Evolutionary conservation across 1,140 invertebrate species (phyloP).

Genomic region (Atopsyche davidsoni): DNA sequence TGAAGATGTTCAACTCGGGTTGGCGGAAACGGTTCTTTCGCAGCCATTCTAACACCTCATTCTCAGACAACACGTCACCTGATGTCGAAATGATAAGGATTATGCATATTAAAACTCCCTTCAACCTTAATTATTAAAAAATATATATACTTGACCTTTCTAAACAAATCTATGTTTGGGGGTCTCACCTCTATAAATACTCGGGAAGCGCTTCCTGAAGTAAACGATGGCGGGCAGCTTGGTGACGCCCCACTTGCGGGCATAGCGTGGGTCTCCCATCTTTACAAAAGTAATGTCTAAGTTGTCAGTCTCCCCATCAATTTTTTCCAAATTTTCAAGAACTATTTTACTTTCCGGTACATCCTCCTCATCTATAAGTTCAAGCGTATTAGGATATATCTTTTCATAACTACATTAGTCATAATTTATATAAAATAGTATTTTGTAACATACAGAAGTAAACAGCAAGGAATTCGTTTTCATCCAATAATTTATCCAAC

Average conservation of each 20-base stretch:
- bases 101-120: background rate
- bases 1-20: constrained; percentile 89
- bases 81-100: constrained; percentile 31
- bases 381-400: too few species aligned
- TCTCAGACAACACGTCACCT: constrained; percentile 78
- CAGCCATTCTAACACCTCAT: constrained; percentile 88
- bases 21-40: constrained; percentile 88
- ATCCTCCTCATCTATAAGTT: constrained; percentile 70
- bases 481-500: constrained; percentile 88
- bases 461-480: constrained; percentile 91
- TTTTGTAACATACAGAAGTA: constrained; percentile 78
- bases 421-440: constrained; percentile 1
- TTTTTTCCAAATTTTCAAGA: constrained; percentile 79
- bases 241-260: constrained; percentile 91
- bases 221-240: constrained; percentile 88
- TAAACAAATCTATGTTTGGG: background rate
- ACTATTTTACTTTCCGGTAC: constrained; percentile 72
- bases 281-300: constrained; percentile 93
- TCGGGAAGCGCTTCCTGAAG: constrained; percentile 89
- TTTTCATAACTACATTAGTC: too few species aligned
- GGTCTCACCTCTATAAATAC: constrained; percentile 80
- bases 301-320: constrained; percentile 89
- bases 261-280: constrained; percentile 86
- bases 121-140: background rate
- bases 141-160: background rate